phyloP scores from a whole-genome alignment of 2,797 vertebrate species.

The Gobionotothen gibberifrons region DNA sequence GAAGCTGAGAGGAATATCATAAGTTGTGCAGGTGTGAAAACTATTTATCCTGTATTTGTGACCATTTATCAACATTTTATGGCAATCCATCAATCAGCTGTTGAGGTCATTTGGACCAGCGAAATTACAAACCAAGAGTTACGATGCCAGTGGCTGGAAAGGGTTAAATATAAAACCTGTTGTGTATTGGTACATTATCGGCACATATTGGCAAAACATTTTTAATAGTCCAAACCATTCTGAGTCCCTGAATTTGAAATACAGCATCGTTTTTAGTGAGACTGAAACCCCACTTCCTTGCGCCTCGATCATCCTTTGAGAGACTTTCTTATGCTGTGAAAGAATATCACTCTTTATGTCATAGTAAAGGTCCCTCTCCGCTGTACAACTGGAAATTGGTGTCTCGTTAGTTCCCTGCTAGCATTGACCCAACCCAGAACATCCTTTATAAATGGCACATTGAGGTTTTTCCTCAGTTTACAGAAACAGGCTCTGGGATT shows the following conservation, averaged over 20 bases:
- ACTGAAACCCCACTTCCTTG: background rate
- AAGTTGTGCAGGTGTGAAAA: no score
- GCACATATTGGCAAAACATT: background rate
- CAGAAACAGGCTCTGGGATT: constrained; percentile 33
- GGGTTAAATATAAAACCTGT: no score
- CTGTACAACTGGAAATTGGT: background rate
- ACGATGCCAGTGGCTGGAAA: no score
- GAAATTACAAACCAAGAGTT: no score
- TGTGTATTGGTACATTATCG: background rate
- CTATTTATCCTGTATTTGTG: no score
- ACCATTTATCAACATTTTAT: no score
- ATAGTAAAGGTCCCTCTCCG: background rate
- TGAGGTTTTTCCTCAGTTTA: constrained; percentile 47
- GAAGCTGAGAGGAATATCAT: no score
- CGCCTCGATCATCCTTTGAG: background rate
- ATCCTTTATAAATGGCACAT: constrained; percentile 41
- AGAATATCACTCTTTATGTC: constrained; percentile 22
- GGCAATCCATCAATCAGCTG: no score
- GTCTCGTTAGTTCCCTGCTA: constrained; percentile 34
- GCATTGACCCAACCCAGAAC: constrained; percentile 28
- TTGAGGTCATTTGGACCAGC: no score
- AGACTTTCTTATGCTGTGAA: background rate
- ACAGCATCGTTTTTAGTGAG: background rate
- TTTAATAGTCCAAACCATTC: background rate
- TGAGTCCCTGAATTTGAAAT: background rate